Base-by-base conservation (phyloP, 2,113 vertebrate species). In the Oceanites oceanicus region DNA sequence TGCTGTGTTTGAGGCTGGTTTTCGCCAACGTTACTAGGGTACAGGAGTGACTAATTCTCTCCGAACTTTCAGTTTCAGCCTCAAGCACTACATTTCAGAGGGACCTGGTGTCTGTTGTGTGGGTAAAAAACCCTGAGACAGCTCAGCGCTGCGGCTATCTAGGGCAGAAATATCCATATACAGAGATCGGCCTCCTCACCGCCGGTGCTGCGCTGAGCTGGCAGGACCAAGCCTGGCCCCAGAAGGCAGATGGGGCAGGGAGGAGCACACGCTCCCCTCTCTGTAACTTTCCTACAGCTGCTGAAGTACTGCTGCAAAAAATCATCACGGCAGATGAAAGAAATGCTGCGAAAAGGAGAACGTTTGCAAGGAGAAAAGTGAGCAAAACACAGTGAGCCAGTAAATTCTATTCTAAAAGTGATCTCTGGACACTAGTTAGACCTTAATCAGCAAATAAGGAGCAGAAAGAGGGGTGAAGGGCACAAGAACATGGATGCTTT, bases 11-110 rank as follows among this genome's bases (percentile, higher is more conserved):
- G 88, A 93, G 90, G 34, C 75, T 10, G 42, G 85, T 95, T 75
- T 91, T 95, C 67, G 97, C 97, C 97, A 96, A 55, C 87, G 97
- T 98, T 98, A 77, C 97, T 97, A 98, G 92, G 97, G 95, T 88
- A 77, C 34, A 27, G 86, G 55, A 49, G 89, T 98, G 97, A 98
- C 96, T 98, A 96, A 98, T 97, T 96, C 90, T 91, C 82, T 97
- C 97, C 96, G 34, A 92, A 96, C 96, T 97, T 97, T 95, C 93
- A 96, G 95, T 98, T 97, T 97, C 97, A 95, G 97, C 91, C 85
- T 94, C 92, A 47, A 92, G 80, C 53, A 3, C 92, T 93, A 42
- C 78, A 94, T 95, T 90, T 96, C 97, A 84, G 90, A 95, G 92
- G 86, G 82, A 80, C 40, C 81, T 86, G 88, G 47, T 73, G 74